Evolutionary conservation across 2,888 invertebrate species (phyloP), one percentile per base, ranked within the genome.

Genomic region (Trichogramma dendrolimi): DNA sequence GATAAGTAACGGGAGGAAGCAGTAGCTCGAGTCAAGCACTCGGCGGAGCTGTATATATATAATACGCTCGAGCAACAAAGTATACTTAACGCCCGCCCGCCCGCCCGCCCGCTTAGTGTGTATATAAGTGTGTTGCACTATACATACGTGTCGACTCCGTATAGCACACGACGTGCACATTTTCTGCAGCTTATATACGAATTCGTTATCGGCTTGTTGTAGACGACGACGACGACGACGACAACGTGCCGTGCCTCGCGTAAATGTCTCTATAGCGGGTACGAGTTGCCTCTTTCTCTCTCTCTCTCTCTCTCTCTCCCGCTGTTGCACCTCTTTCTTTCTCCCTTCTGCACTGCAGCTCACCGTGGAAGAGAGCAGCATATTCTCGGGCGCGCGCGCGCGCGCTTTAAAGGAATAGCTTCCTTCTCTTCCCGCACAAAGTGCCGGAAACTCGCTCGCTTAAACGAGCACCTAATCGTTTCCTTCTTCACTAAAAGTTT

Each of bases 281-380:
- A 11, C 4, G 40, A 6, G 40, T 52, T 52, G 50, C 44, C 50
- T 60, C 62, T 51, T 42, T 49, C 49, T 50, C 54, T 38, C 53
- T n/a, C 44, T 44, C 44, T 46, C 60, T 38, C 43, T 52, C 55
- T 49, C n/a, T n/a, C n/a, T n/a, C n/a, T n/a, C n/a, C 60, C 10
- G 1, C 48, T 6, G 42, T 43, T 43, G 39, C 57, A 40, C 46
- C 41, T 39, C 60, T 40, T 39, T 42, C 56, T 48, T 38, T 54
- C 38, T 44, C 58, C 52, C 52, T 50, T 57, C 61, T 46, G 27
- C 27, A 27, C 55, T 65, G 62, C 64, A 66, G 67, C 52, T 58
- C 40, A 75, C 75, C 75, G 75, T 71, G 73, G 72, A 70, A 27
- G 27, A 27, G 27, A 27, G 27, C 27, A 27, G 27, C 27, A 27